These are phyloP conservation scores for Neogale vison DNA, from an alignment of 2,113 vertebrate genomes.

Conservation along the genomic window DNA sequence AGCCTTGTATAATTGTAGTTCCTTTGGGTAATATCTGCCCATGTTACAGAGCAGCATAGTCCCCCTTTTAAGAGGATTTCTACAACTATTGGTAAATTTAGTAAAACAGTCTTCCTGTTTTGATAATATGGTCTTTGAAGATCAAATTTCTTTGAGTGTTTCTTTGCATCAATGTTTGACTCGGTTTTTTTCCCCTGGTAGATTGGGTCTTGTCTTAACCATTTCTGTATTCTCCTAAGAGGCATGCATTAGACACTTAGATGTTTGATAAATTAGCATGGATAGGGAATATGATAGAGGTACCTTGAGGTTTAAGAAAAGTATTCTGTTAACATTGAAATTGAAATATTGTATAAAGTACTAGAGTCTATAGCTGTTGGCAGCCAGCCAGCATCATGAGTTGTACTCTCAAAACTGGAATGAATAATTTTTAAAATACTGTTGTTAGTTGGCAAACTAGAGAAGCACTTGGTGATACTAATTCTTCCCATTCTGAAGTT, in stretches of 20 bases:
- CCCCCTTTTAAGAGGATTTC: not conserved
- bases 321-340: not conserved
- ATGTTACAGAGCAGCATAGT: not conserved
- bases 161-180: not conserved
- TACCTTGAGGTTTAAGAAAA: not conserved
- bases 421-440: not conserved
- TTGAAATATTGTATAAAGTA: not conserved
- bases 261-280: not conserved
- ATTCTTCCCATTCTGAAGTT: conserved; percentile 76
- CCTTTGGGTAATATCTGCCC: not conserved
- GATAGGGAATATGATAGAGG: not conserved
- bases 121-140: not conserved
- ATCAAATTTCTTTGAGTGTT: not conserved
- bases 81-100: not conserved
- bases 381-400: not conserved
- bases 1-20: not conserved
- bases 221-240: not conserved
- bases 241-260: not conserved
- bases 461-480: conserved; percentile 54
- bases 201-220: not conserved
- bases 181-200: not conserved
- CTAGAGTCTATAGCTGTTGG: not conserved
- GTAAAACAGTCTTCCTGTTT: not conserved
- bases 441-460: conserved; percentile 48
- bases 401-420: not conserved